A percentile compares a stretch with the other conserved stretches of the same genome.
These are phyloP conservation scores for Drosophila persimilis DNA, from an alignment of 1,140 invertebrate genomes.

Conservation along the genomic window DNA sequence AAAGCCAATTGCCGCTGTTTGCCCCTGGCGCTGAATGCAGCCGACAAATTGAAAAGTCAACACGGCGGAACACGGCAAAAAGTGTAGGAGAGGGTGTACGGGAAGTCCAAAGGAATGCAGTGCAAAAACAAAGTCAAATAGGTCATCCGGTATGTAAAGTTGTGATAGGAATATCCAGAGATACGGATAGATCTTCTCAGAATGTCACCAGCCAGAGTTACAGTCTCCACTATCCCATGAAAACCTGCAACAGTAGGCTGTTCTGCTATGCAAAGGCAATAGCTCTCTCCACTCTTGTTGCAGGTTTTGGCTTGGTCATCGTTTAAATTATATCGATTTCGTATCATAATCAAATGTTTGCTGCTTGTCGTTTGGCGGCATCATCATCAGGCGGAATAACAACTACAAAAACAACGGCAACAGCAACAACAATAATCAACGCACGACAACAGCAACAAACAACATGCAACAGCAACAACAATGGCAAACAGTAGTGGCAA, in stretches of 20 bases:
- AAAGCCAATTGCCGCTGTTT: constrained; percentile 63
- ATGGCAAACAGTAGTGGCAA: constrained; percentile 80
- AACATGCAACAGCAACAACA: constrained; percentile 53
- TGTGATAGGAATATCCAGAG: no score
- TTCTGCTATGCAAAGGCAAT: no score
- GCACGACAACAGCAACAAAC: constrained; percentile 52
- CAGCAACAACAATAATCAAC: constrained; percentile 72
- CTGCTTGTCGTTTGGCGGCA: constrained; percentile 73
- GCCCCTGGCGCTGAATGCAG: constrained; percentile 24
- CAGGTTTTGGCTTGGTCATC: constrained; percentile 63
- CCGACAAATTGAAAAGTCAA: constrained; percentile 50
- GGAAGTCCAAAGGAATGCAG: no score
- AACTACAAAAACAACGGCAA: constrained; percentile 75
- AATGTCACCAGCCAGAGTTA: no score
- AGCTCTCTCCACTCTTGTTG: constrained; percentile 11
- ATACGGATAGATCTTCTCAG: no score
- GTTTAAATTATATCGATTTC: constrained; percentile 82
- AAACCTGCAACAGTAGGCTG: no score
- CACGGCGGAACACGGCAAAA: not conserved
- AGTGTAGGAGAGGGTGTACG: no score
- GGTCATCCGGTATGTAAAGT: not conserved
- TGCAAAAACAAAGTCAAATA: not conserved
- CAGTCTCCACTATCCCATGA: no score
- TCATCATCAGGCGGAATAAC: constrained; percentile 63
- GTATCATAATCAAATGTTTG: constrained; percentile 82